Evolutionary conservation across 1,140 invertebrate species (phyloP).

Genomic region (Nylanderia fulva): DNA sequence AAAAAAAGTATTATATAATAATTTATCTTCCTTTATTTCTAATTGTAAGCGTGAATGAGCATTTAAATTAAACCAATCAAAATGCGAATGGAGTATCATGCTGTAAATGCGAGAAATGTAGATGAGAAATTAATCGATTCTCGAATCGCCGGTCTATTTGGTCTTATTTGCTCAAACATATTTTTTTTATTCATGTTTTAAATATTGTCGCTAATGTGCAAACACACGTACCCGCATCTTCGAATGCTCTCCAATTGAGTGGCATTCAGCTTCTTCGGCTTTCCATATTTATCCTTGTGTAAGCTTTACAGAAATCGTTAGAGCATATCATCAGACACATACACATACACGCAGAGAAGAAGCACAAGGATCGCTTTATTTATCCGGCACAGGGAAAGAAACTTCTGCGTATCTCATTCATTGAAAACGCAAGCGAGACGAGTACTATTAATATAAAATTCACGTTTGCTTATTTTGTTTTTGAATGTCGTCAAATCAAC

Average conservation of each 20-base stretch:
- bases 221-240: slow-evolving; percentile 94
- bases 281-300: slow-evolving; percentile 95
- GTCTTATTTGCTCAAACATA: slow-evolving; percentile 11
- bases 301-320: slow-evolving; percentile 91
- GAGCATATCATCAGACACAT: slow-evolving; percentile 65
- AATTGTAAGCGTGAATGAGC: neutral
- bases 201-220: slow-evolving; percentile 75
- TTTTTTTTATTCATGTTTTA: slow-evolving; percentile 35
- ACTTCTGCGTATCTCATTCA: neutral
- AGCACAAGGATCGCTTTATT: neutral
- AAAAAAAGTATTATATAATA: slow-evolving; percentile 3
- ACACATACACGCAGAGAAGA: slow-evolving; percentile 39
- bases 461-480: neutral
- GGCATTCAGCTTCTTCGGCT: slow-evolving; percentile 94
- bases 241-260: slow-evolving; percentile 95
- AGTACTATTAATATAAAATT: neutral
- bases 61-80: slow-evolving; percentile 5
- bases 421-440: neutral
- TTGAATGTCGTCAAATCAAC: neutral
- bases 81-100: slow-evolving; percentile 37
- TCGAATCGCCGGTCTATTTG: slow-evolving; percentile 7
- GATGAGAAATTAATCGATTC: slow-evolving; percentile 25
- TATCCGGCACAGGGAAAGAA: neutral
- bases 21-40: neutral
- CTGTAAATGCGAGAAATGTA: slow-evolving; percentile 29